A percentile compares a stretch with the other conserved stretches of the same genome.
These are phyloP conservation scores for Trogon melanurus DNA, from an alignment of 2,113 vertebrate species.

Conservation along the genomic window DNA sequence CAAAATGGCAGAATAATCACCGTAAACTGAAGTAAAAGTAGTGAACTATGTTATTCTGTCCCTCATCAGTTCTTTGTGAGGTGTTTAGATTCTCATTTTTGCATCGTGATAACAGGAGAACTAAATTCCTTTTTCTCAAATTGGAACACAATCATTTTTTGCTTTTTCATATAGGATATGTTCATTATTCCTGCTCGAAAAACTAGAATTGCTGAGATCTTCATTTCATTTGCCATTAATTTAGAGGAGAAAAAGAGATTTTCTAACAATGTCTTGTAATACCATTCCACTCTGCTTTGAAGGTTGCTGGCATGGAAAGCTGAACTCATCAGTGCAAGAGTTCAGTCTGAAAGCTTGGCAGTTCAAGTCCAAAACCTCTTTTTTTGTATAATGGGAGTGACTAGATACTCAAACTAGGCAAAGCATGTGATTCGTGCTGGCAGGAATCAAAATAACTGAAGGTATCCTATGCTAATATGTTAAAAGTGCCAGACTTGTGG, in stretches of 20 bases:
- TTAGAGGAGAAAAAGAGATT: background rate
- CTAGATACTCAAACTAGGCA: background rate
- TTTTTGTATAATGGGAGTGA: background rate
- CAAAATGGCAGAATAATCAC: background rate
- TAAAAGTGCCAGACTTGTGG: background rate
- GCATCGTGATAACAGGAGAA: background rate
- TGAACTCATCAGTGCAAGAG: background rate
- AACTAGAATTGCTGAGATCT: too few species aligned
- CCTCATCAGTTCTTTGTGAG: background rate
- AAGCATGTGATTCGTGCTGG: conserved; percentile 37
- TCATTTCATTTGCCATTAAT: too few species aligned
- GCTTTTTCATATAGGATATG: background rate
- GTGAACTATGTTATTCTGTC: background rate
- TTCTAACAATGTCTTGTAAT: background rate
- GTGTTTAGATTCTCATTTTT: background rate
- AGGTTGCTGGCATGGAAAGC: background rate
- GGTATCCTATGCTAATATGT: background rate
- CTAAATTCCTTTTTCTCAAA: background rate
- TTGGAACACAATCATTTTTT: background rate
- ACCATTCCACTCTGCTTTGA: background rate
- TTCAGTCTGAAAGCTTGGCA: background rate
- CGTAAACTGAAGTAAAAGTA: background rate
- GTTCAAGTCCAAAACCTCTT: background rate
- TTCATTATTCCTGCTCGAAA: background rate
- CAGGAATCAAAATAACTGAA: conserved; percentile 3